Evolutionary conservation across 2,797 vertebrate genomes (phyloP), one percentile per base, ranked within the genome.

Genomic region (Channa striata): DNA sequence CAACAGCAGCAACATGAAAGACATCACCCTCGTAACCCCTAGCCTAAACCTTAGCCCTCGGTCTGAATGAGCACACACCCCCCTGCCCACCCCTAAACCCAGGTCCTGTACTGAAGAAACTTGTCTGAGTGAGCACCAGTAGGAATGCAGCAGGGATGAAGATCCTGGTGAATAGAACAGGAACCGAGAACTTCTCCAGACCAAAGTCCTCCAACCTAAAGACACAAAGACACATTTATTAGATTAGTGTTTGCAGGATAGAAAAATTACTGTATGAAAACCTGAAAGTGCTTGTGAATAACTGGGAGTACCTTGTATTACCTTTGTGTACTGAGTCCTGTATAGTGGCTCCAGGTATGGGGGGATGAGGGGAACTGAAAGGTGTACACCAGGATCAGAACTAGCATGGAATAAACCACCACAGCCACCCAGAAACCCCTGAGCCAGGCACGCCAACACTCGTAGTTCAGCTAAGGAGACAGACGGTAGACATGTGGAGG

Each of bases 341-440:
- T 98, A 95, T 98, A 97, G 66, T 96, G 96, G 87, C 94, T 95
- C 97, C 97, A 99, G 67, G 96, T 91, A 3, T 87, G 81, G 9
- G 94, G 95, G 73, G 97, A 98, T 1, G 96, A 96, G 52, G 97
- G 94, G 92, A 99, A 99, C 85, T 99, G 97, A 88, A 96, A 99
- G 0, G 97, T 99, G 82, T 99, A 99, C 78, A 98, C 95, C 77
- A 99, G 95, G 67, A 98, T 94, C 52, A 98, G 95, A 73, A 99
- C 97, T 87, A 97, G 74, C 97, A 99, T 98, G 0, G 97, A 98
- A 82, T 99, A 99, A 73, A 97, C 95, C 78, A 99, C 97, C 67
- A 99, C 97, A 0, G 95, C 96, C 93, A 99, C 97, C 97, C 97
- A 99, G 91, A 99, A 99, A 37, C 97, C 97, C 59, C 98, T 96